A percentile compares a stretch with the other conserved stretches of the same genome.
Evolutionary conservation across 35 echinoderm and acorn worm genomes (phyloP).

Genomic region (Anneissia japonica): DNA sequence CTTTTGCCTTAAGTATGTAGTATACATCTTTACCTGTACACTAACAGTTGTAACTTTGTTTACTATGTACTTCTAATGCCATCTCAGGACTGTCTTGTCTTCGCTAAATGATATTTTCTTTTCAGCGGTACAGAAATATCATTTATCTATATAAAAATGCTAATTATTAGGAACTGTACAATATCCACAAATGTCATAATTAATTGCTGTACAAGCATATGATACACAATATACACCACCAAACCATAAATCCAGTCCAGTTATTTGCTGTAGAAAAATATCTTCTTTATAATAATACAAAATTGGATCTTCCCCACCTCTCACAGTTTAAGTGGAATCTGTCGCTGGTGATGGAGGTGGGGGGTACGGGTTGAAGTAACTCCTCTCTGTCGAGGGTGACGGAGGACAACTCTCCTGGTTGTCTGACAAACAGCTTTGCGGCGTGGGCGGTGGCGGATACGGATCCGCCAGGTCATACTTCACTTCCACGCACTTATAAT

Average conservation of each 20-base stretch:
- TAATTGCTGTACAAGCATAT: neutral
- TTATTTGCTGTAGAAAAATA: neutral
- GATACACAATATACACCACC: neutral
- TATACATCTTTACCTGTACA: too few species aligned
- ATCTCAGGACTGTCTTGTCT: neutral
- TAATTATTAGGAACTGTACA: neutral
- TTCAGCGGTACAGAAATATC: neutral
- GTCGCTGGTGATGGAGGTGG: constrained; percentile 94
- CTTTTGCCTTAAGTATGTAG: too few species aligned
- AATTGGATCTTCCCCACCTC: neutral
- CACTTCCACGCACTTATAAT: neutral
- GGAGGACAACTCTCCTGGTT: constrained; percentile 94
- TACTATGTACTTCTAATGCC: neutral
- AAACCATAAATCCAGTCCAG: neutral
- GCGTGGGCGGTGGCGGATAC: constrained; percentile 83
- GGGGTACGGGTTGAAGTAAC: constrained; percentile 89
- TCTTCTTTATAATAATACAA: neutral
- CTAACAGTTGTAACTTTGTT: too few species aligned
- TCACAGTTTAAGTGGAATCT: constrained; percentile 56
- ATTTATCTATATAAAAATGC: neutral
- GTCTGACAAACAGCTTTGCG: constrained; percentile 53
- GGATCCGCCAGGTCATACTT: constrained; percentile 67
- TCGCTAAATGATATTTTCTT: neutral
- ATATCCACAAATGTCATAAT: neutral
- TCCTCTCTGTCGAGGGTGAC: constrained; percentile 89